Conservation (phyloP, 2,797 vertebrate species). For the Hemitrygon akajei region DNA sequence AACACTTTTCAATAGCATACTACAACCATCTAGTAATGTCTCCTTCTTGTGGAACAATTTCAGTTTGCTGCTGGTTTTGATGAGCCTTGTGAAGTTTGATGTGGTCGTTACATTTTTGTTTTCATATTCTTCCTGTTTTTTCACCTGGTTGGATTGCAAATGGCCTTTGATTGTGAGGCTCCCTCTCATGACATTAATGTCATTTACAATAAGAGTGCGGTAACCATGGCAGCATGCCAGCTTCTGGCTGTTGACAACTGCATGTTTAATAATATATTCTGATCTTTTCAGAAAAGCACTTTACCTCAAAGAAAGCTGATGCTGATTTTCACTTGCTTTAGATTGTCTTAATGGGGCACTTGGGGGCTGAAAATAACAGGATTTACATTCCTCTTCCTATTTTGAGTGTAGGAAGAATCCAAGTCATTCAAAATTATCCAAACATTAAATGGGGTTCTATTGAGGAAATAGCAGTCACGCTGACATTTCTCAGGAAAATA, state of each 20-base stretch:
- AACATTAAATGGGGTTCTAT: not conserved
- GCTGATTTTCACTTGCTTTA: not conserved
- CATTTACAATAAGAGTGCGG: not conserved
- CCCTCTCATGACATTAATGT: not conserved
- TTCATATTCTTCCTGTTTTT: not conserved
- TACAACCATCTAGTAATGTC: not conserved
- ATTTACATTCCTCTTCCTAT: not conserved
- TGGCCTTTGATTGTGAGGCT: not conserved
- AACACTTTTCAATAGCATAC: not conserved
- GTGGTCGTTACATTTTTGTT: not conserved
- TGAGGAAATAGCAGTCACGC: not conserved
- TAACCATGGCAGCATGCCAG: constrained; percentile 15
- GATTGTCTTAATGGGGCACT: not conserved
- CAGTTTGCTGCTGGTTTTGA: not conserved
- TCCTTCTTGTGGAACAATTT: not conserved
- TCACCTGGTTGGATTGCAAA: not conserved
- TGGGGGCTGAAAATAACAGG: not conserved
- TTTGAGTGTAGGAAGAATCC: not conserved
- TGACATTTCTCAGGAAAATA: not conserved
- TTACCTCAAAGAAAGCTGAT: not conserved
- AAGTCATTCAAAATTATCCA: not conserved
- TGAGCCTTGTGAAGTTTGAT: not conserved
- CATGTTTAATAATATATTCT: not conserved
- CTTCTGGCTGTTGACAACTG: not conserved
- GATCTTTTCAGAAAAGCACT: not conserved